Percentiles rank a stretch among this genome's conserved stretches.
These are phyloP conservation scores for Crotalus horridus DNA, from an alignment of 2,113 vertebrate genomes.

Conservation along the genomic window DNA sequence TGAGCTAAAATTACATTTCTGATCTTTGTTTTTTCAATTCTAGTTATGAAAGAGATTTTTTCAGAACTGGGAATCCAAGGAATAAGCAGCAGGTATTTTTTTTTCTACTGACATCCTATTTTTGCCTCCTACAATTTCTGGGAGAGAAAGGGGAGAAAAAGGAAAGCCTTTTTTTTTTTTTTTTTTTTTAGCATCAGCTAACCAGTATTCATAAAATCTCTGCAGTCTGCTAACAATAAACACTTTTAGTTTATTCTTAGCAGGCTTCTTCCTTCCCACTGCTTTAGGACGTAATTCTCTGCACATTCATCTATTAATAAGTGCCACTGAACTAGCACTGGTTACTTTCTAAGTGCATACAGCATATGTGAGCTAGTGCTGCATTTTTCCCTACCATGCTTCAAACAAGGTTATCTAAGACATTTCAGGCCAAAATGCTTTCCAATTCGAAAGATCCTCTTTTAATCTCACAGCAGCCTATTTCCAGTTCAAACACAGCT, in stretches of 20 bases:
- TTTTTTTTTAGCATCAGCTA: not conserved
- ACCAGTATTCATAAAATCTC: not conserved
- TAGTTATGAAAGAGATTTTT: constrained; percentile 76
- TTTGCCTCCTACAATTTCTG: not conserved
- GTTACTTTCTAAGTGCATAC: not conserved
- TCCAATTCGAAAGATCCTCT: not conserved
- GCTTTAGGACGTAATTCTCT: not conserved
- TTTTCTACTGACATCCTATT: constrained; percentile 2
- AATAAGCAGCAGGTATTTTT: constrained; percentile 67
- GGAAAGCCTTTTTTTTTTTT: not conserved
- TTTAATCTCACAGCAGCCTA: not conserved
- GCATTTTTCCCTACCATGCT: not conserved
- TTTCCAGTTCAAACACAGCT: not conserved
- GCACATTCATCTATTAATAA: not conserved
- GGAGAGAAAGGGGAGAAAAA: not conserved
- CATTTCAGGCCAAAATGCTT: not conserved
- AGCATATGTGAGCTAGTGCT: not conserved
- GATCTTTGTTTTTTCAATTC: constrained; percentile 11
- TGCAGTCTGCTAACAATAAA: not conserved
- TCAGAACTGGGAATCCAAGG: constrained; percentile 75
- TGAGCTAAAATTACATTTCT: not conserved
- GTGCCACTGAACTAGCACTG: not conserved
- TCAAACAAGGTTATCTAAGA: not conserved
- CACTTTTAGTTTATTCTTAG: not conserved
- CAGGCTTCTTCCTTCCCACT: not conserved